Base-by-base conservation (phyloP, 2,888 invertebrate genomes). In the Mongoloraphidia duomilia region DNA sequence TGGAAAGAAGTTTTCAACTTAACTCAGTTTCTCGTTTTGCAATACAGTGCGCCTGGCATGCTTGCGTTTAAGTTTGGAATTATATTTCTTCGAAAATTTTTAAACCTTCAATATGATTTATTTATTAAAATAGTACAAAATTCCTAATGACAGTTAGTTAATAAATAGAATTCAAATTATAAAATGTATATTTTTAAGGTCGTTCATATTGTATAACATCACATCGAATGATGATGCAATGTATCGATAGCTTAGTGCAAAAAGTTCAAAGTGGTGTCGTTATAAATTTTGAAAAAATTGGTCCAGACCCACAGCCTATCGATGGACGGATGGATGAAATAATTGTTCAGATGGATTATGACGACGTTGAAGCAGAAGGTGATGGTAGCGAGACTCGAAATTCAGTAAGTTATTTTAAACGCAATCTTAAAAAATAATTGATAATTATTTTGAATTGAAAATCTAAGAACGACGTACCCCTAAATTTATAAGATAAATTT, bases 241-340 rank as follows among this genome's bases (percentile, higher is more conserved):
- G 95, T 63, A 86, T 98, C 56, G 97, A 98, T 66, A 94, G 93
- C 61, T 74, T 98, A 46, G 94, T 96, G 11, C 92, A 92, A 66
- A 96, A 96, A 70, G 92, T 96, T 37, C 96, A 96, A 65, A 90
- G 91, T 56, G 97, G 97, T 1, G 96, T 97, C 40, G 96, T 98
- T 17, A 86, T 98, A 52, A 89, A 94, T 69, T 96, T 98, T 65
- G 96, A 97, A 68, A 96, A 95, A 67, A 84, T 92, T 54, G 92
- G 92, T 0, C 86, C 89, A 0, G 93, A 93, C 65, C 87, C 87
- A 1, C 80, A 82, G 3, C 79, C 81, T 1, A 67, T 81, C 37
- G 77, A 80, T 36, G 71, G 69, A 52, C 67, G 65, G 36, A 66
- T 69, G 37, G 75, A 73, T 10, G 67, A 62, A 48, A 63, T 61